Conservation (phyloP, 2,797 vertebrate species). For the Nannoperca australis region DNA sequence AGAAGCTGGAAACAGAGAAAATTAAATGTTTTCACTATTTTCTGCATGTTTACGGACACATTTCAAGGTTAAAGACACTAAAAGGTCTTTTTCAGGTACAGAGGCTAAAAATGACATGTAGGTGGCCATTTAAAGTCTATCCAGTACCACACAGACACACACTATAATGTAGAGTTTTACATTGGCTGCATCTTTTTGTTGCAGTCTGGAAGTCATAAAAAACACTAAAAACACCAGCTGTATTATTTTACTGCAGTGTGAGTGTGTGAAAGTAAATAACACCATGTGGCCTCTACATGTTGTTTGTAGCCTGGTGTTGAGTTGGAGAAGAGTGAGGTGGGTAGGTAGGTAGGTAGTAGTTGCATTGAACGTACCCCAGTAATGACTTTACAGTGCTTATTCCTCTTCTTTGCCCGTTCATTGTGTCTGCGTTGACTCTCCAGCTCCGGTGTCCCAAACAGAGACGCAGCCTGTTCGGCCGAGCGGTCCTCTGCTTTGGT, state of each 20-base stretch:
- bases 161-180: background rate
- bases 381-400: slow-evolving; percentile 62
- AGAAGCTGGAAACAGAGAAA: background rate
- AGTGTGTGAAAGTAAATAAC: slow-evolving; percentile 10
- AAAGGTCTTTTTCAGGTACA: background rate
- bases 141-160: rapidly evolving
- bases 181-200: background rate
- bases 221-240: background rate
- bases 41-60: background rate
- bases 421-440: slow-evolving; percentile 60
- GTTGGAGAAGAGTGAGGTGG: background rate
- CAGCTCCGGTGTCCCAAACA: slow-evolving; percentile 68
- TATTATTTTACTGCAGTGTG: background rate
- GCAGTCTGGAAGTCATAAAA: background rate
- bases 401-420: slow-evolving; percentile 44
- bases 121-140: background rate
- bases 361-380: slow-evolving; percentile 70
- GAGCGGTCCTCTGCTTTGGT: slow-evolving; percentile 67
- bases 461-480: slow-evolving; percentile 61
- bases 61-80: background rate
- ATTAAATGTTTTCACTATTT: background rate
- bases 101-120: background rate
- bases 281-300: background rate
- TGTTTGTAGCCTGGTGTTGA: background rate
- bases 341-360: background rate